A percentile compares a stretch with the other conserved stretches of the same genome.
Evolutionary conservation across 1,140 invertebrate species (phyloP).

Genomic region (Heliconius hermathena): DNA sequence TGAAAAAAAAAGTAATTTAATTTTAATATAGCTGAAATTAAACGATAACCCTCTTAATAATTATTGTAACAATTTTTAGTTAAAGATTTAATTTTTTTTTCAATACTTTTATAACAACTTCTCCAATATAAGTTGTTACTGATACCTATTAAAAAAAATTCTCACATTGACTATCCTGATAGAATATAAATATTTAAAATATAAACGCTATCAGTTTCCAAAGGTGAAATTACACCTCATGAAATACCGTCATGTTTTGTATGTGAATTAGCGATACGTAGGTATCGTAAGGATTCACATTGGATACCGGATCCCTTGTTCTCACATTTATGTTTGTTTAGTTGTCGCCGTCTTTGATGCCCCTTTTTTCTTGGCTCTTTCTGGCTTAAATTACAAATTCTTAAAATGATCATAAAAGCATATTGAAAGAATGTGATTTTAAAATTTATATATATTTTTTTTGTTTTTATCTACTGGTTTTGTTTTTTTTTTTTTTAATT

Average conservation of each 20-base stretch:
- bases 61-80: too few relatives aligned
- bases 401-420: not conserved
- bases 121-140: too few relatives aligned
- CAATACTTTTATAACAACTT: too few relatives aligned
- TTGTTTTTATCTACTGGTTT: too few relatives aligned
- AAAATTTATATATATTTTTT: not conserved
- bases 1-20: too few relatives aligned
- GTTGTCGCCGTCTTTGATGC: not conserved
- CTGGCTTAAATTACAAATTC: not conserved
- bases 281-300: constrained; percentile 35
- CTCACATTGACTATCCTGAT: too few relatives aligned
- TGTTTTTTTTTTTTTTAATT: not conserved
- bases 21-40: too few relatives aligned
- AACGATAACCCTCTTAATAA: too few relatives aligned
- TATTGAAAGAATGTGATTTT: not conserved
- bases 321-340: not conserved
- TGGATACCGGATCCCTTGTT: constrained; percentile 17
- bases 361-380: too few relatives aligned
- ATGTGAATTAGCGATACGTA: not conserved
- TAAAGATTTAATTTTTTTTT: too few relatives aligned
- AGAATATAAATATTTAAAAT: not conserved
- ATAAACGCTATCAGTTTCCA: not conserved
- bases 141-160: too few relatives aligned
- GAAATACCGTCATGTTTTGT: not conserved
- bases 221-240: not conserved